Percentiles rank a stretch among this genome's conserved stretches.
Conservation (phyloP, 2,113 vertebrate genomes). For the Poeciliopsis retropinna region DNA sequence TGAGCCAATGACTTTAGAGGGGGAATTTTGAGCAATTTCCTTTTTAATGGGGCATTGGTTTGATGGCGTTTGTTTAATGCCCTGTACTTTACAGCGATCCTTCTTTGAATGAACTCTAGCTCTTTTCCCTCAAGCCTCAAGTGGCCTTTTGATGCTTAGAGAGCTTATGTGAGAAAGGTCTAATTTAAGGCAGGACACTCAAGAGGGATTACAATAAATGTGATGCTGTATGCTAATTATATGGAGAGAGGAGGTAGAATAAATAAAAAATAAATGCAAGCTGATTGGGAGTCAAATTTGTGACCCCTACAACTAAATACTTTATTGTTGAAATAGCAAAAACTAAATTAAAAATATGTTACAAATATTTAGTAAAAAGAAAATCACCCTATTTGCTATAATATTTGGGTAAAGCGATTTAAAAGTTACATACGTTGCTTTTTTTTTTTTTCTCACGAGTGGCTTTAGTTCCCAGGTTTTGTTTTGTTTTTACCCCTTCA, state of each 20-base stretch:
- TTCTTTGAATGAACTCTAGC: slow-evolving; percentile 34
- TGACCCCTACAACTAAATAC: slow-evolving; percentile 23
- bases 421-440: slow-evolving; percentile 22
- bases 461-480: slow-evolving; percentile 75
- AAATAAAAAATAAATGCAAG: slow-evolving; percentile 16
- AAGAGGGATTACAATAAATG: slow-evolving; percentile 35
- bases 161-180: slow-evolving; percentile 17
- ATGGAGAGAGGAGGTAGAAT: slow-evolving; percentile 25
- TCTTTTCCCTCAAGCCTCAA: slow-evolving; percentile 35
- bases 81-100: slow-evolving; percentile 60
- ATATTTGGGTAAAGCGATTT: background rate
- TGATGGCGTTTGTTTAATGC: slow-evolving; percentile 75
- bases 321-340: background rate
- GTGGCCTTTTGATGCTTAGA: slow-evolving; percentile 43
- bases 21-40: slow-evolving; percentile 76
- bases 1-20: slow-evolving; percentile 64
- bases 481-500: slow-evolving; percentile 48
- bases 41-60: slow-evolving; percentile 66
- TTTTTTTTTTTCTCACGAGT: slow-evolving; percentile 42
- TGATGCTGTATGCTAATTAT: slow-evolving; percentile 28
- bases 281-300: slow-evolving; percentile 23
- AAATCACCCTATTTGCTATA: background rate
- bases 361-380: background rate
- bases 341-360: background rate
- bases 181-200: slow-evolving; percentile 36